Evolutionary conservation across 2,888 invertebrate species (phyloP).

Genomic region (Agapostemon virescens): DNA sequence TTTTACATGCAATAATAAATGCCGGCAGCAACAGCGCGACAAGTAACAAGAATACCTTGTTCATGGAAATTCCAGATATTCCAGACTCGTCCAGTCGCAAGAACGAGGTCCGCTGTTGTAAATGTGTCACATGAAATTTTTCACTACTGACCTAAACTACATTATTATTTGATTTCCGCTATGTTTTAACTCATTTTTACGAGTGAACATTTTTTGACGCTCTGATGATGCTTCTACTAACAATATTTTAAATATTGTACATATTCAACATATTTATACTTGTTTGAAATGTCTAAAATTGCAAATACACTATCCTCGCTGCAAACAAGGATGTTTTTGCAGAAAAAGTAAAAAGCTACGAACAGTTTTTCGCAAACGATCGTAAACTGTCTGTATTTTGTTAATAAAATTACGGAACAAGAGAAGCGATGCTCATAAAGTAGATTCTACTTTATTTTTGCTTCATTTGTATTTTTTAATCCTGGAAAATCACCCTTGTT

Average conservation of each 20-base stretch:
- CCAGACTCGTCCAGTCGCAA: not conserved
- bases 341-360: too few species aligned
- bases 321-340: too few species aligned
- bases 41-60: not conserved
- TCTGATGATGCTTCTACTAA: not conserved
- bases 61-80: not conserved
- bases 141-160: not conserved
- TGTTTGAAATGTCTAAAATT: too few species aligned
- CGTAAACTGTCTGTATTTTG: too few species aligned
- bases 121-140: not conserved
- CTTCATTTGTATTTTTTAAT: too few species aligned
- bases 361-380: too few species aligned
- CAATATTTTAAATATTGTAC: not conserved
- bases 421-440: too few species aligned
- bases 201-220: not conserved
- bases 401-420: too few species aligned
- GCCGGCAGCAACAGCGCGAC: not conserved
- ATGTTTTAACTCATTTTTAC: not conserved
- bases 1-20: not conserved
- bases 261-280: not conserved
- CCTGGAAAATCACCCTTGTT: too few species aligned
- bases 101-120: not conserved
- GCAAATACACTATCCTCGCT: too few species aligned
- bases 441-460: too few species aligned
- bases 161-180: not conserved